These are phyloP conservation scores for Philaethria dido DNA, from an alignment of 2,888 invertebrate genomes.

Conservation along the genomic window DNA sequence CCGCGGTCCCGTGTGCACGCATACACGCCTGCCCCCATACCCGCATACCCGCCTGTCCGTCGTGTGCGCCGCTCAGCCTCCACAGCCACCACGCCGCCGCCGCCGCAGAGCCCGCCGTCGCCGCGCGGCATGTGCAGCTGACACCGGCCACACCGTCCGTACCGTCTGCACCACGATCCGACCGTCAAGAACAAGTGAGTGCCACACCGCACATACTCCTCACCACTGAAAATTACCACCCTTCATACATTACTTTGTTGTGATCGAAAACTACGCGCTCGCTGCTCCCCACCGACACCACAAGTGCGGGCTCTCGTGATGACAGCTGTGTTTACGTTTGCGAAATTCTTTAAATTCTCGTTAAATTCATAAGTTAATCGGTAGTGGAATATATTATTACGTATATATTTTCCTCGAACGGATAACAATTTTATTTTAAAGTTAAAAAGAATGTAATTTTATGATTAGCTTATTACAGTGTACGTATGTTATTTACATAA, in stretches of 20 bases:
- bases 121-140: conserved; percentile 66
- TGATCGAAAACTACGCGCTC: neutral
- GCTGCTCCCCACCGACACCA: neutral
- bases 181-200: conserved; percentile 63
- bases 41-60: too few species aligned
- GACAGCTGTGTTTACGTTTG: conserved; percentile 18
- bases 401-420: neutral
- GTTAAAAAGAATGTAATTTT: too few species aligned
- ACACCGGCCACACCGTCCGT: conserved; percentile 53
- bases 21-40: neutral
- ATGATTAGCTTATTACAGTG: too few species aligned
- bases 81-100: conserved; percentile 47
- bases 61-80: conserved; percentile 46
- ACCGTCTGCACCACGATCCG: conserved; percentile 49
- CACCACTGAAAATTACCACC: neutral
- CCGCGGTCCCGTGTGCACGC: conserved; percentile 53
- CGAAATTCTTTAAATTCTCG: neutral
- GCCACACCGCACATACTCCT: conserved; percentile 6
- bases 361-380: too few species aligned
- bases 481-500: neutral
- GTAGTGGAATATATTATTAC: neutral
- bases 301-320: neutral
- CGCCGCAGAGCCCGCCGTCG: conserved; percentile 47
- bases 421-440: neutral
- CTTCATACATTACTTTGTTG: neutral